A percentile compares a stretch with the other conserved stretches of the same genome.
Evolutionary conservation across 2,113 vertebrate genomes (phyloP).

Genomic region (Strix aluco): DNA sequence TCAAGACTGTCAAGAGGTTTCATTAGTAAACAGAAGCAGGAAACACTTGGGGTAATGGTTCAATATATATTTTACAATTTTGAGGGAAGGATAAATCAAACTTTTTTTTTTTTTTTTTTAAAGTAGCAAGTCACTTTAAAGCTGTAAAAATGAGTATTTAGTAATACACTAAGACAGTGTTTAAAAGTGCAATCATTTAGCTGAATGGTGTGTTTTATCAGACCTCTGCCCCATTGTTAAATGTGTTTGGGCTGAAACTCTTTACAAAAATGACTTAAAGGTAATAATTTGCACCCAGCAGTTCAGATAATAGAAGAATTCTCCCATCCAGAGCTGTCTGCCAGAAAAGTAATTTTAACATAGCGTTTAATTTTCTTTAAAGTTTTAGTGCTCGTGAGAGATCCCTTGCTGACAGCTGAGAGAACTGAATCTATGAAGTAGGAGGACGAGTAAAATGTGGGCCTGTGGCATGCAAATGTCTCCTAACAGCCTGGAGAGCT

Average conservation of each 20-base stretch:
- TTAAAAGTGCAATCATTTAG: neutral
- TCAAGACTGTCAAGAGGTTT: conserved; percentile 33
- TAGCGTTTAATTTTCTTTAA: neutral
- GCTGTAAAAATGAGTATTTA: neutral
- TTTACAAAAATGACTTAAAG: neutral
- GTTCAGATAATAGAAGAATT: conserved; percentile 3
- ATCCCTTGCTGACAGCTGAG: neutral
- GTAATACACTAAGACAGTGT: neutral
- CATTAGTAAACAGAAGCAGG: conserved; percentile 19
- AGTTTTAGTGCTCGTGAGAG: neutral
- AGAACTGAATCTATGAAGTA: neutral
- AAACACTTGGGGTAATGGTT: conserved; percentile 36
- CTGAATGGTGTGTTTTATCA: neutral
- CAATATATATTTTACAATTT: conserved; percentile 7
- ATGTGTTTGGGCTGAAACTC: neutral
- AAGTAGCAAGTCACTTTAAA: neutral
- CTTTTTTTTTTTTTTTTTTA: neutral
- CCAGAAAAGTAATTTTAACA: neutral
- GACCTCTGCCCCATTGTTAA: neutral
- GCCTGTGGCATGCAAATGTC: neutral
- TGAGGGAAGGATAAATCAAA: neutral
- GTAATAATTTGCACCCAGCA: neutral
- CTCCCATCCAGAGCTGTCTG: neutral
- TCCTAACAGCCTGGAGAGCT: neutral
- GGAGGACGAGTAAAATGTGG: neutral